Base-by-base conservation (phyloP, 2,113 vertebrate genomes). In the Corythornis vintsioides region DNA sequence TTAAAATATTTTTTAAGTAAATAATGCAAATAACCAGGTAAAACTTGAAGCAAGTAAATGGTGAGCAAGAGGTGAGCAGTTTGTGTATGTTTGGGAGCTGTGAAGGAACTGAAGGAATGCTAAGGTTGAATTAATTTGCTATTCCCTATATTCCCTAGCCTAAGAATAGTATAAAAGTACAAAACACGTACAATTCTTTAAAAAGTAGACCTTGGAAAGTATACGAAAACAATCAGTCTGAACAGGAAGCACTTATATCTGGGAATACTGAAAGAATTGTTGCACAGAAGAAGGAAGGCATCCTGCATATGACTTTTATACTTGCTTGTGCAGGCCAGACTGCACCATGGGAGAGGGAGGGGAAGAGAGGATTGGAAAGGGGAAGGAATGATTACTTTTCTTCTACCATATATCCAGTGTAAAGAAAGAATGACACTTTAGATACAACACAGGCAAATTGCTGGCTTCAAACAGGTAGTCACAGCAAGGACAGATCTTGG, bases 81-180 rank as follows among this genome's bases (percentile, higher is more conserved):
- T 70, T 52, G 48, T 52, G 16, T 87, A 31, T 80, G 75, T 73
- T 33, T 82, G 47, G 33, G 90, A 94, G 33, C 15, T 76, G 47
- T 64, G 52, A 71, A 74, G 84, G 48, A 91, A 57, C 53, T 87
- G 88, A 89, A 92, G 22, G 50, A 78, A 84, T 82, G 74, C 20
- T 77, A 82, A 55, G 9, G 12, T 57, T 75, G 70, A 70, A 75
- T 64, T 95, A 71, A 86, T 90, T 96, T 92, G 66, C 73, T 69
- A 76, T 82, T 94, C 14, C 4, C 22, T 73, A 8, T 5, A 15
- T 84, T 82, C 65, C 40, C 28, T 42, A 63, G 22, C 28, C 80
- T 82, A 94, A 94, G 61, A 95, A 92, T 61, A 92, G 76, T 82
- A 80, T 69, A 79, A 33, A 83, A 88, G 28, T 50, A n/a, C 40